These are phyloP conservation scores for human (Homo sapiens) DNA, from an alignment of 2,113 vertebrate species.

Conservation along the genomic window DNA sequence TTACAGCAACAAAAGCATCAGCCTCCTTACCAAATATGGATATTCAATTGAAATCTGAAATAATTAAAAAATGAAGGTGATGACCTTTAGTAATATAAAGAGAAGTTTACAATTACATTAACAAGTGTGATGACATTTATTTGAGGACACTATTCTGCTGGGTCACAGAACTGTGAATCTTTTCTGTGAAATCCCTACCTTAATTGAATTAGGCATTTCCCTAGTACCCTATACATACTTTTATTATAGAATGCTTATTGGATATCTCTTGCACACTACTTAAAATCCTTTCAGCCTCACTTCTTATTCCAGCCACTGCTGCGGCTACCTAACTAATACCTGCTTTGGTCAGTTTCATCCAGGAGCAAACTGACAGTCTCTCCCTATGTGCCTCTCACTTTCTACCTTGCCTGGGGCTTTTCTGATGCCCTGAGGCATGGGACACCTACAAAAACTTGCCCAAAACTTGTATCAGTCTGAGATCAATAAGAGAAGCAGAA, in stretches of 20 bases:
- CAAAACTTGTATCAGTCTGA: neutral
- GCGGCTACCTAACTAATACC: neutral
- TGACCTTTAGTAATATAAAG: neutral
- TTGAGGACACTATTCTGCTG: neutral
- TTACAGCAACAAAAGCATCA: neutral
- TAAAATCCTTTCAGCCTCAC: neutral
- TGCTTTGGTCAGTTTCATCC: neutral
- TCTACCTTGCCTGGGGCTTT: neutral
- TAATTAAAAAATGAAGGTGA: neutral
- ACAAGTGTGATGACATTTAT: neutral
- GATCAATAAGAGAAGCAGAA: neutral
- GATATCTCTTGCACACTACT: neutral
- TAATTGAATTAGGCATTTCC: neutral
- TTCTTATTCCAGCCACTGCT: neutral
- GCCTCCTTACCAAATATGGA: neutral
- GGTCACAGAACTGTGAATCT: neutral
- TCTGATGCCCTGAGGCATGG: neutral
- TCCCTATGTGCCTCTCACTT: neutral
- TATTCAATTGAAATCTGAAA: neutral
- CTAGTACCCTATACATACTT: neutral
- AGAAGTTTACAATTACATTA: neutral
- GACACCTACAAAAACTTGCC: neutral
- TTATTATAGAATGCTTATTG: neutral
- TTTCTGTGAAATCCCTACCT: neutral
- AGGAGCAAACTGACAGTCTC: neutral